Conservation (phyloP, 1,140 invertebrate species). For the Aphidius gifuensis region DNA sequence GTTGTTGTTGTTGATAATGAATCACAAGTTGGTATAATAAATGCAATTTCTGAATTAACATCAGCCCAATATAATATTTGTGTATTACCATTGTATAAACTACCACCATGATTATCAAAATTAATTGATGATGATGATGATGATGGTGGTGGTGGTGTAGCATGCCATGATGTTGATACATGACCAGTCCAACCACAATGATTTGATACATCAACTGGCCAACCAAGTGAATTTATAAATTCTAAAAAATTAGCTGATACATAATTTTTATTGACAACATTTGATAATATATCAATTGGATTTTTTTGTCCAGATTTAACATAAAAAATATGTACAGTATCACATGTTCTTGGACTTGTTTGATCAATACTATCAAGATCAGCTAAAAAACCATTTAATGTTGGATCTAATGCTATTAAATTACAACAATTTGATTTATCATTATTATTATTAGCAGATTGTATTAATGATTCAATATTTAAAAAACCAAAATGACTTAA, state of each 20-base stretch:
- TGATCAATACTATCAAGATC: conserved; percentile 75
- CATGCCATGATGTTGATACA: conserved; percentile 74
- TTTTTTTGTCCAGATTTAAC: conserved; percentile 79
- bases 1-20: no score
- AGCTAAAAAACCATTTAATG: conserved; percentile 66
- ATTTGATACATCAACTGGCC: conserved; percentile 75
- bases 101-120: conserved; percentile 58
- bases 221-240: conserved; percentile 79
- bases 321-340: conserved; percentile 95
- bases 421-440: conserved; percentile 55
- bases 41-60: conserved; percentile 88
- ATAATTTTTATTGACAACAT: conserved; percentile 60
- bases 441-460: conserved; percentile 55
- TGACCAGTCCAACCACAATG: conserved; percentile 92
- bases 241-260: conserved; percentile 75
- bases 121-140: conserved; percentile 28
- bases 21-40: conserved; percentile 78
- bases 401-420: conserved; percentile 75
- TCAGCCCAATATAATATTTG: conserved; percentile 95
- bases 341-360: conserved; percentile 79
- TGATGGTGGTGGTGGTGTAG: conserved; percentile 32
- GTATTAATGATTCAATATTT: conserved; percentile 62
- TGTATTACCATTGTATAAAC: conserved; percentile 69
- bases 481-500: conserved; percentile 92
- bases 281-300: conserved; percentile 77